These are phyloP conservation scores for Chondrilla cf. caribensis DNA, from an alignment of 37 sponge, comb jelly and placozoan genomes.

Conservation along the genomic window DNA sequence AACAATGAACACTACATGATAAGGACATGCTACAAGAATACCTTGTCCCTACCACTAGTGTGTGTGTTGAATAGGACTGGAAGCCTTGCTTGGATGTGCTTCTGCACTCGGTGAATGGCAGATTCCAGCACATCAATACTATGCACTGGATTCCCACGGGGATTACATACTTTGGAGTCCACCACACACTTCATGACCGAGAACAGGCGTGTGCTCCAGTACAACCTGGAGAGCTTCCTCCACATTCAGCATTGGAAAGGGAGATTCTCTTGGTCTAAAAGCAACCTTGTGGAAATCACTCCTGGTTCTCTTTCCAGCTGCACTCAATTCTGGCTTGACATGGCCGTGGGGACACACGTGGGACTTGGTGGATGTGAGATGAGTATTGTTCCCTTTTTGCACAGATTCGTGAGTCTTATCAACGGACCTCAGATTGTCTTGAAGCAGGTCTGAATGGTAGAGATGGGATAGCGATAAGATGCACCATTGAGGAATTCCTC, in stretches of 20 bases:
- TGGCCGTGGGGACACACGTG: slow-evolving; percentile 51
- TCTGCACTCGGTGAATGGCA: too few species aligned
- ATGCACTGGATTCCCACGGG: too few species aligned
- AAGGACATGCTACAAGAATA: too few species aligned
- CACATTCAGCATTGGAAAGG: slow-evolving; percentile 83
- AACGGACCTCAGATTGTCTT: neutral
- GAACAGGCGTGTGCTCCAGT: slow-evolving; percentile 20
- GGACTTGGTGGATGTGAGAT: neutral
- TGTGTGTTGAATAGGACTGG: too few species aligned
- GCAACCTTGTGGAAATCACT: slow-evolving; percentile 61
- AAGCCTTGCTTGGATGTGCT: too few species aligned
- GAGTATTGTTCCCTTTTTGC: neutral
- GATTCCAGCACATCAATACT: too few species aligned
- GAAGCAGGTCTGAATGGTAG: slow-evolving; percentile 16
- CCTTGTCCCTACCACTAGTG: too few species aligned
- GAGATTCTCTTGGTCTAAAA: slow-evolving; percentile 69
- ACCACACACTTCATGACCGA: too few species aligned
- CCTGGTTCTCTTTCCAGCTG: slow-evolving; percentile 15
- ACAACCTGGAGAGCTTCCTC: slow-evolving; percentile 64
- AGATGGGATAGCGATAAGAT: neutral
- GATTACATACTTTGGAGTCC: too few species aligned
- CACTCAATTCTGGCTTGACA: neutral
- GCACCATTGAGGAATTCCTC: too few species aligned
- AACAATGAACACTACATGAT: too few species aligned
- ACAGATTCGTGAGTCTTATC: slow-evolving; percentile 4